These are phyloP conservation scores for Tinea semifulvella DNA, from an alignment of 2,888 invertebrate species.

Conservation along the genomic window DNA sequence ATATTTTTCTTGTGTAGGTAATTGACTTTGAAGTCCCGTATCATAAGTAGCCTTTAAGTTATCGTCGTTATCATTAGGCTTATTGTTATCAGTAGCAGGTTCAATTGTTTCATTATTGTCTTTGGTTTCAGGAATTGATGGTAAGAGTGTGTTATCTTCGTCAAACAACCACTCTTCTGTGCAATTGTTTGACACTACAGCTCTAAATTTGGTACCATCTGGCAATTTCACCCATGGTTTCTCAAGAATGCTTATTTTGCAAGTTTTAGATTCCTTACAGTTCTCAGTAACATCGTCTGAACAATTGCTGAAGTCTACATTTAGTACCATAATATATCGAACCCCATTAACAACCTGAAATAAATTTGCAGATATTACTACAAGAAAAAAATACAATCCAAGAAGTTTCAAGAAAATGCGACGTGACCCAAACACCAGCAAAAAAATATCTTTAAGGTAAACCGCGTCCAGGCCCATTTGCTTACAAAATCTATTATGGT, in stretches of 20 bases:
- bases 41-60: slow-evolving; percentile 37
- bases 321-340: slow-evolving; percentile 62
- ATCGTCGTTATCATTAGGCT: slow-evolving; percentile 41
- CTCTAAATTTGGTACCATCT: slow-evolving; percentile 67
- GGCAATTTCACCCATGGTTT: slow-evolving; percentile 70
- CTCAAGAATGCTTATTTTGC: slow-evolving; percentile 70
- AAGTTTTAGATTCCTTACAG: slow-evolving; percentile 47
- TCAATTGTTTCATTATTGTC: slow-evolving; percentile 13
- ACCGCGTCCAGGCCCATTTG: too few species aligned
- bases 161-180: slow-evolving; percentile 64
- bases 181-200: slow-evolving; percentile 72
- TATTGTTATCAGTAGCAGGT: slow-evolving; percentile 25
- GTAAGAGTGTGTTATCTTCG: slow-evolving; percentile 37
- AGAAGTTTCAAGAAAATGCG: too few species aligned
- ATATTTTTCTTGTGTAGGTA: slow-evolving; percentile 29
- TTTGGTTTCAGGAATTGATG: slow-evolving; percentile 25
- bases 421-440: too few species aligned
- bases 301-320: slow-evolving; percentile 59
- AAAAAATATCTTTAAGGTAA: too few species aligned
- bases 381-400: too few species aligned
- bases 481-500: too few species aligned
- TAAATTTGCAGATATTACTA: too few species aligned
- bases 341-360: slow-evolving; percentile 69
- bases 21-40: slow-evolving; percentile 32
- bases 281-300: slow-evolving; percentile 28